phyloP scores from a whole-genome alignment of 2,113 vertebrate species.

The Chionodraco myersi region DNA sequence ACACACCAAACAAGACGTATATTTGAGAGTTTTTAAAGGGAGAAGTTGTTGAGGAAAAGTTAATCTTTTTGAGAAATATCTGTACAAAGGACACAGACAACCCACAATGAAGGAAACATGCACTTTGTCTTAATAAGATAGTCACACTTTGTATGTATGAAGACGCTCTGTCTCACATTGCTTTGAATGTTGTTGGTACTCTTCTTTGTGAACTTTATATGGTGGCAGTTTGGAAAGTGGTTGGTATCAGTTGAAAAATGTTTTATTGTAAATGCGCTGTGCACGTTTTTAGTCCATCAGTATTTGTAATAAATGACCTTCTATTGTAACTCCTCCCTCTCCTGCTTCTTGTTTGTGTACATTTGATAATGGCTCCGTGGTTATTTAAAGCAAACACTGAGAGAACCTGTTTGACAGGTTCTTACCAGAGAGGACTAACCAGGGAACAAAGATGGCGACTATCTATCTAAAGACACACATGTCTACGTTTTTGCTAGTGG shows the following conservation, averaged over 20 bases:
- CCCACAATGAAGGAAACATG: constrained; percentile 43
- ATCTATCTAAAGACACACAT: too few relatives aligned
- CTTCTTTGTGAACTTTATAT: background rate
- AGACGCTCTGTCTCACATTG: background rate
- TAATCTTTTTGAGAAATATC: background rate
- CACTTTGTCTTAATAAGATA: constrained; percentile 1
- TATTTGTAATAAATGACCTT: constrained; percentile 27
- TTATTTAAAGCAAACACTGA: constrained; percentile 4
- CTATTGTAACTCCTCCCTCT: background rate
- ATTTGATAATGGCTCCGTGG: background rate
- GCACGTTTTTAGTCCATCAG: background rate
- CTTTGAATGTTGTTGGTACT: background rate
- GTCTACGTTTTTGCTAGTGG: background rate
- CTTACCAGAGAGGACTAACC: background rate
- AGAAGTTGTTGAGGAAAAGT: background rate
- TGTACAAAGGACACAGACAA: constrained; percentile 14
- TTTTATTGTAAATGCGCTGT: background rate
- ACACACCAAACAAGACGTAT: constrained; percentile 71
- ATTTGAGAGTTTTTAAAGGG: constrained; percentile 52
- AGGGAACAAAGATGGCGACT: constrained; percentile 31
- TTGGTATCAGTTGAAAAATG: background rate
- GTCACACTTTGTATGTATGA: constrained; percentile 11
- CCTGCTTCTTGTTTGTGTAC: constrained; percentile 1
- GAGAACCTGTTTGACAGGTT: constrained; percentile 65
- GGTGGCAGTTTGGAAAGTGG: background rate